Conservation (phyloP, 2,888 invertebrate genomes). For the Tenthredo distinguenda region DNA sequence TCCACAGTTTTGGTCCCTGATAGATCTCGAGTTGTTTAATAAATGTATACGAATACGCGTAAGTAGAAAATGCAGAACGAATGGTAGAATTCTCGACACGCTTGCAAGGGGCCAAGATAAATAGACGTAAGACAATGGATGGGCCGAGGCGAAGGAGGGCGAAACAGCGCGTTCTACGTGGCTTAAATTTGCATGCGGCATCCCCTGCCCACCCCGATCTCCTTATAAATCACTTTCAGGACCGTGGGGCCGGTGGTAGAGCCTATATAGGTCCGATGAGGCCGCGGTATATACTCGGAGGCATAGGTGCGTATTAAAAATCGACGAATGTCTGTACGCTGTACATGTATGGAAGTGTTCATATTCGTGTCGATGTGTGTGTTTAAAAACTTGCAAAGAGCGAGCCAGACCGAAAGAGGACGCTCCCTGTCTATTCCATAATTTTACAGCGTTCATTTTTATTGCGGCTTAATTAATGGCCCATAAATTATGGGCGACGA, state of each 20-base stretch:
- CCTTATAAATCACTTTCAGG: constrained; percentile 71
- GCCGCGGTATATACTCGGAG: background rate
- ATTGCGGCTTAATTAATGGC: constrained; percentile 74
- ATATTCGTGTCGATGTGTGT: background rate
- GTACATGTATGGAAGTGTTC: background rate
- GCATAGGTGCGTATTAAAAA: constrained; percentile 49
- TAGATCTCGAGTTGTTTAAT: background rate
- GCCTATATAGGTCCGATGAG: background rate
- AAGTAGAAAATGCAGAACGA: constrained; percentile 46
- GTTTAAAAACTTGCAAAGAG: constrained; percentile 30
- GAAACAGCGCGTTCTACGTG: constrained; percentile 69
- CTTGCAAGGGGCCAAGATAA: constrained; percentile 64
- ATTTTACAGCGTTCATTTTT: constrained; percentile 72
- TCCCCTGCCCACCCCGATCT: constrained; percentile 68
- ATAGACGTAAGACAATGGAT: constrained; percentile 74
- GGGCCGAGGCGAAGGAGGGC: constrained; percentile 58
- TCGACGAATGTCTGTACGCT: background rate
- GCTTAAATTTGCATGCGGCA: constrained; percentile 74
- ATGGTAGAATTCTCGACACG: constrained; percentile 51
- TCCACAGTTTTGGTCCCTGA: background rate
- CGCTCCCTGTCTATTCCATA: constrained; percentile 69
- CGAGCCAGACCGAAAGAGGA: constrained; percentile 49
- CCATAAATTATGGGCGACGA: constrained; percentile 75
- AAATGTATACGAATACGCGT: background rate
- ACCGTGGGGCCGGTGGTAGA: constrained; percentile 13